Evolutionary conservation across 2,888 invertebrate species (phyloP).

Genomic region (Xylocampa areola): DNA sequence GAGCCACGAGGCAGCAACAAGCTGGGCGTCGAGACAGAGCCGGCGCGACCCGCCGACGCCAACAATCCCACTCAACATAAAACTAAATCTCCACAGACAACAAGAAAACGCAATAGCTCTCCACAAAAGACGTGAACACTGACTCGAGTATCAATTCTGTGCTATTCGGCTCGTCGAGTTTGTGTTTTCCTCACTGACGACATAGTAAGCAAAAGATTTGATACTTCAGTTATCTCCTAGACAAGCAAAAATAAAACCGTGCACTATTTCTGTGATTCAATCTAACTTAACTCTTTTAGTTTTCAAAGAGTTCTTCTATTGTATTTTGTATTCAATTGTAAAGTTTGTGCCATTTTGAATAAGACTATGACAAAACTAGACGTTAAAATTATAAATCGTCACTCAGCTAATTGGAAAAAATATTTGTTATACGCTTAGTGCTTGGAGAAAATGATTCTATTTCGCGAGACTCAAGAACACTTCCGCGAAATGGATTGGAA

Average conservation of each 20-base stretch:
- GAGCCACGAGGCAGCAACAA: conserved; percentile 71
- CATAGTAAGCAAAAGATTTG: conserved; percentile 39
- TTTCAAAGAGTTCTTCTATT: conserved; percentile 23
- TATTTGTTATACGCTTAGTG: too few relatives aligned
- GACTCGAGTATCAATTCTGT: conserved; percentile 67
- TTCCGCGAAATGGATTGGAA: conserved; percentile 24
- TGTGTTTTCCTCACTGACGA: conserved; percentile 49
- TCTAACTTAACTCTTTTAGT: conserved; percentile 15
- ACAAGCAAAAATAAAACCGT: conserved; percentile 24
- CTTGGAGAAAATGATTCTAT: too few relatives aligned
- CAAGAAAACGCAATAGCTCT: conserved; percentile 76
- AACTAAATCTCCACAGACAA: conserved; percentile 78
- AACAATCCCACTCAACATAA: conserved; percentile 82
- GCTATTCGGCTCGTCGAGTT: conserved; percentile 54
- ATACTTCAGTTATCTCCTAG: conserved; percentile 22
- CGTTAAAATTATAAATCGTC: conserved; percentile 31
- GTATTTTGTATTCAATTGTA: conserved; percentile 25
- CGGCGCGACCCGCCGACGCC: conserved; percentile 83
- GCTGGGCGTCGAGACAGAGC: conserved; percentile 72
- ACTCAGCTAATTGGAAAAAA: too few relatives aligned
- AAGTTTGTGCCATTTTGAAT: conserved; percentile 16
- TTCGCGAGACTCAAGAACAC: too few relatives aligned
- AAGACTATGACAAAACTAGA: conserved; percentile 24
- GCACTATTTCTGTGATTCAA: conserved; percentile 20
- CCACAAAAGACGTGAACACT: conserved; percentile 69